These are phyloP conservation scores for Stichopus horrens DNA, from an alignment of 53 echinoderm and acorn worm genomes.

Conservation along the genomic window DNA sequence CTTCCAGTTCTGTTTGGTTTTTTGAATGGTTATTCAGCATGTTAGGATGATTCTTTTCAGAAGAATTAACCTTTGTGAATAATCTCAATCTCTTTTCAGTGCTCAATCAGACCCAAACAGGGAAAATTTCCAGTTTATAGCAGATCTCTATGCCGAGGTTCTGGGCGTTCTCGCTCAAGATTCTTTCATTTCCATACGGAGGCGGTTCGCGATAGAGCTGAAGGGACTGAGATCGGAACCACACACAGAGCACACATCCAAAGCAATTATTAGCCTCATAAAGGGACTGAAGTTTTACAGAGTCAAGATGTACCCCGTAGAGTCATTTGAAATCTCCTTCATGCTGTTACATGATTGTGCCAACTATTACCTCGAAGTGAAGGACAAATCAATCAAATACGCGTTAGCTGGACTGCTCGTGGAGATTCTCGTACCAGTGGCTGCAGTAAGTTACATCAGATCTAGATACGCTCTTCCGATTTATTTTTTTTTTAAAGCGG, in stretches of 20 bases:
- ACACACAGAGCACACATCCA: conserved; percentile 85
- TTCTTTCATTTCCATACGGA: conserved; percentile 82
- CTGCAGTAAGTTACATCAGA: conserved; percentile 70
- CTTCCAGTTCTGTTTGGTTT: too few relatives aligned
- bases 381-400: conserved; percentile 94
- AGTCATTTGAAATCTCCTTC: conserved; percentile 95
- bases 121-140: conserved; percentile 94
- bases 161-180: conserved; percentile 89
- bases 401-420: conserved; percentile 98
- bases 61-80: not conserved
- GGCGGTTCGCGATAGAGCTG: conserved; percentile 83
- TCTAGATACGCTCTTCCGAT: not conserved
- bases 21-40: too few relatives aligned
- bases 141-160: conserved; percentile 98
- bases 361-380: conserved; percentile 95
- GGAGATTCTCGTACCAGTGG: conserved; percentile 95
- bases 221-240: conserved; percentile 96
- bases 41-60: not conserved
- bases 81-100: not conserved
- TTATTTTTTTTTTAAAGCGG: not conserved
- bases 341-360: conserved; percentile 95
- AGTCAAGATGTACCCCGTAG: conserved; percentile 94
- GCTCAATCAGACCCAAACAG: conserved; percentile 86
- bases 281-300: conserved; percentile 99
- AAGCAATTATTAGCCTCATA: conserved; percentile 96